phyloP scores from a whole-genome alignment of 1,140 invertebrate genomes.

The Mylabris phalerata region DNA sequence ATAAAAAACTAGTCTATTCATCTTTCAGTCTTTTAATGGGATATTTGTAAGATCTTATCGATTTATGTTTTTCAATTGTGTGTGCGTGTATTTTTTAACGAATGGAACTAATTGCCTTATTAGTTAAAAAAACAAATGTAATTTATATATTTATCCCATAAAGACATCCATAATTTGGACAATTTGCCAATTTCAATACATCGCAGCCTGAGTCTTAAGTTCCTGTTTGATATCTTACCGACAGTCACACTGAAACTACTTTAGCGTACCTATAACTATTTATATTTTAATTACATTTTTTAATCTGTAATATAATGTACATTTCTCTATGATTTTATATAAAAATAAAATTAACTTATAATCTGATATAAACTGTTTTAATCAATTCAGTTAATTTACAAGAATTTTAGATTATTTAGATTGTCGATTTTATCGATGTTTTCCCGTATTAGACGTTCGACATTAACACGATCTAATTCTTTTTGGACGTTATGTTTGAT shows the following conservation, averaged over 20 bases:
- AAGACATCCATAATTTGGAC: conserved; percentile 12
- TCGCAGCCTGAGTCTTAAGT: conserved; percentile 28
- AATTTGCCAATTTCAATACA: conserved; percentile 10
- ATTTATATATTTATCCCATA: conserved; percentile 15
- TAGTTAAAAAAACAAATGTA: conserved; percentile 16
- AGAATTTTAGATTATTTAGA: conserved; percentile 42
- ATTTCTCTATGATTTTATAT: conserved; percentile 39
- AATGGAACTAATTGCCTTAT: conserved; percentile 28
- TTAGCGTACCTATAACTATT: conserved; percentile 34
- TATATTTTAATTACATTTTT: conserved; percentile 40
- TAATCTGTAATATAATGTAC: conserved; percentile 39
- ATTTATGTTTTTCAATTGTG: not conserved
- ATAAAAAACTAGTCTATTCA: conserved; percentile 19
- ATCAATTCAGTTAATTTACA: not conserved
- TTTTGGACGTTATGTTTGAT: conserved; percentile 60
- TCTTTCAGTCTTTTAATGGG: conserved; percentile 15
- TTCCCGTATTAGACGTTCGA: conserved; percentile 62
- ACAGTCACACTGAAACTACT: conserved; percentile 27
- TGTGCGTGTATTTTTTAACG: conserved; percentile 10
- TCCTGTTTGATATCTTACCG: conserved; percentile 30
- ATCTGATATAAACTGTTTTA: conserved; percentile 6
- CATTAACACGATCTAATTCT: conserved; percentile 62
- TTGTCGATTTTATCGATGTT: conserved; percentile 58
- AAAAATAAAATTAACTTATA: conserved; percentile 35
- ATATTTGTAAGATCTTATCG: conserved; percentile 16